Evolutionary conservation across 2,113 vertebrate genomes (phyloP), one percentile per base, ranked within the genome.

Genomic region (Coreoperca whiteheadi): DNA sequence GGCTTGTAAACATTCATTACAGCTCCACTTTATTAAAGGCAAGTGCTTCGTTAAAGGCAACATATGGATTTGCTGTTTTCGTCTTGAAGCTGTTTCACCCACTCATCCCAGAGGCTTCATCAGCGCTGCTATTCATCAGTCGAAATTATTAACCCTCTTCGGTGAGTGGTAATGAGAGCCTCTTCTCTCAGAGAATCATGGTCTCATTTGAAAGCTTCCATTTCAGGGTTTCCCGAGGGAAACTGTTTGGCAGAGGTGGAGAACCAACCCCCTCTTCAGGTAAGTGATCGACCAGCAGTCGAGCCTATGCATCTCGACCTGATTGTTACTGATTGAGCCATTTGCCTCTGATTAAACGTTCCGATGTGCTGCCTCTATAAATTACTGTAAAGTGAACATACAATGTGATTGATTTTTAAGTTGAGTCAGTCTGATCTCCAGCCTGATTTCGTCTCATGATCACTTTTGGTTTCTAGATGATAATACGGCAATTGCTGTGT

Each of bases 41-140:
- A 34, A 34, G 39, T 23, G 23, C 51, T 71, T 66, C 30, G n/a
- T 56, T 48, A 16, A 34, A 25, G 6, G 37, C 16, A 28, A 16
- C 20, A 25, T 8, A 32, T 25, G 18, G 48, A 54, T 48, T 71
- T 4, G 51, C 50, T 41, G 23, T 12, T 68, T 74, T 63, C 14
- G 28, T 54, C 70, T 10, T 8, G 28, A 30, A 32, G 60, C 37
- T 9, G 41, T 39, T 46, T 70, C 28, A 2, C 67, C 66, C 54
- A 16, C 34, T 61, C 28, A 41, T 48, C 60, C 54, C 46, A 34
- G 54, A 66, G 61, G 84, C 74, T 73, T 86, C 74, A 57, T 61
- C 51, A 56, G 32, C 7, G 12, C 67, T 25, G 1, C 39, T 12
- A 9, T 39, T 56, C 48, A 56, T 63, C 72, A 25, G 69, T 7